A percentile compares a stretch with the other conserved stretches of the same genome.
Conservation (phyloP, 2,797 vertebrate genomes). For the Borostomias antarcticus region DNA sequence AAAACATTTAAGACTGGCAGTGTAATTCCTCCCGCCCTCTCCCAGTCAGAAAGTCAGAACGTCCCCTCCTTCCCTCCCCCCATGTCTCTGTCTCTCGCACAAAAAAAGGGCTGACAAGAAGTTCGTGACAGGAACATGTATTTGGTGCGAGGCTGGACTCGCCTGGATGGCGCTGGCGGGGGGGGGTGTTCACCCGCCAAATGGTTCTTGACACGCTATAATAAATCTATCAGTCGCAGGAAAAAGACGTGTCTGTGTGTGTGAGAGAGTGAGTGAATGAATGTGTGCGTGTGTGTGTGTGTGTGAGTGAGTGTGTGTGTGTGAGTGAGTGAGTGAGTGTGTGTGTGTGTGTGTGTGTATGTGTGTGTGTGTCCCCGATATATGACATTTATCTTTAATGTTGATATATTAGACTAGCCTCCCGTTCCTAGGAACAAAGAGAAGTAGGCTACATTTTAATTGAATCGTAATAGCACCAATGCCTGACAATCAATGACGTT, state of each 20-base stretch:
- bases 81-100: conserved; percentile 51
- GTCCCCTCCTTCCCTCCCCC: conserved; percentile 60
- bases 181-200: conserved; percentile 52
- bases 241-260: neutral
- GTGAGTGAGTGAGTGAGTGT: neutral
- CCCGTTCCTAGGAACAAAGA: too few species aligned
- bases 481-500: too few species aligned
- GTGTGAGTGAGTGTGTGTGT: neutral
- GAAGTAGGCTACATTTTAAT: too few species aligned
- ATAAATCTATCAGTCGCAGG: conserved; percentile 70
- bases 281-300: neutral
- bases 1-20: conserved; percentile 76
- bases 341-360: neutral
- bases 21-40: conserved; percentile 45
- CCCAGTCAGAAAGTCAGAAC: conserved; percentile 58
- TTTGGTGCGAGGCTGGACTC: conserved; percentile 61
- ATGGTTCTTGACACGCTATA: conserved; percentile 70
- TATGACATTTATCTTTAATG: too few species aligned
- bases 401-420: too few species aligned
- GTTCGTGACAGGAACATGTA: conserved; percentile 75
- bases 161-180: conserved; percentile 55
- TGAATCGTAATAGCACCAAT: too few species aligned
- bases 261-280: too few species aligned
- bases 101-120: conserved; percentile 64
- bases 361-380: neutral